phyloP scores from a whole-genome alignment of 2,797 vertebrate genomes.

The Rachycentron canadum region DNA sequence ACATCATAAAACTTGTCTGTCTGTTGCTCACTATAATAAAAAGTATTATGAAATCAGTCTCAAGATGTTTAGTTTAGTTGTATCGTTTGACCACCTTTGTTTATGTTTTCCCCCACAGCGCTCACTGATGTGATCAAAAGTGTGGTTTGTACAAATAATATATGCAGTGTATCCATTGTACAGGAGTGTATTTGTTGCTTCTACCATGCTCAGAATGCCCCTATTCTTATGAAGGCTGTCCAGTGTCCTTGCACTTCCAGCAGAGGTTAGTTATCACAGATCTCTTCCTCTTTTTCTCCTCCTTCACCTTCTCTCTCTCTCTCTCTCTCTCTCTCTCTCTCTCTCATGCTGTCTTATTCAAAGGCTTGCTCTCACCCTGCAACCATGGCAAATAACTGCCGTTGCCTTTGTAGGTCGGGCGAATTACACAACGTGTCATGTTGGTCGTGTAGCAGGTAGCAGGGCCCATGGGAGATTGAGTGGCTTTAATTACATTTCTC shows the following conservation, averaged over 20 bases:
- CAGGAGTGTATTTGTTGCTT: slow-evolving; percentile 21
- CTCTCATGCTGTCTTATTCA: slow-evolving; percentile 45
- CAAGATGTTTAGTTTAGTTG: slow-evolving; percentile 10
- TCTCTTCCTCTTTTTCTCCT: background rate
- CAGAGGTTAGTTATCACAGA: slow-evolving; percentile 55
- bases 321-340: slow-evolving; percentile 11
- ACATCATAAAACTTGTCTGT: slow-evolving; percentile 55
- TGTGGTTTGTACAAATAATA: background rate
- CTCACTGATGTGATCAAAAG: background rate
- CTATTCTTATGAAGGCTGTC: slow-evolving; percentile 45
- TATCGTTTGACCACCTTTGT: background rate
- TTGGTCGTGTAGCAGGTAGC: slow-evolving; percentile 82
- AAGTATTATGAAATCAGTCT: slow-evolving; percentile 28
- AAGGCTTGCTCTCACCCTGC: slow-evolving; percentile 53
- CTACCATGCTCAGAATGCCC: slow-evolving; percentile 34
- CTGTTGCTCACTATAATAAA: slow-evolving; percentile 51
- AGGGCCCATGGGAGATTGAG: slow-evolving; percentile 81
- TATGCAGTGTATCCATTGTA: slow-evolving; percentile 4
- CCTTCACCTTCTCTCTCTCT: background rate
- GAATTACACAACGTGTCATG: slow-evolving; percentile 84
- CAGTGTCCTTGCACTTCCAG: slow-evolving; percentile 58
- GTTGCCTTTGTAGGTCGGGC: slow-evolving; percentile 77
- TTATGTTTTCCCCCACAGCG: background rate
- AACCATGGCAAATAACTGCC: slow-evolving; percentile 63
- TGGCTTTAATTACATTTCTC: slow-evolving; percentile 87